Base-by-base conservation (phyloP, 2,113 vertebrate species). In the Egretta garzetta region DNA sequence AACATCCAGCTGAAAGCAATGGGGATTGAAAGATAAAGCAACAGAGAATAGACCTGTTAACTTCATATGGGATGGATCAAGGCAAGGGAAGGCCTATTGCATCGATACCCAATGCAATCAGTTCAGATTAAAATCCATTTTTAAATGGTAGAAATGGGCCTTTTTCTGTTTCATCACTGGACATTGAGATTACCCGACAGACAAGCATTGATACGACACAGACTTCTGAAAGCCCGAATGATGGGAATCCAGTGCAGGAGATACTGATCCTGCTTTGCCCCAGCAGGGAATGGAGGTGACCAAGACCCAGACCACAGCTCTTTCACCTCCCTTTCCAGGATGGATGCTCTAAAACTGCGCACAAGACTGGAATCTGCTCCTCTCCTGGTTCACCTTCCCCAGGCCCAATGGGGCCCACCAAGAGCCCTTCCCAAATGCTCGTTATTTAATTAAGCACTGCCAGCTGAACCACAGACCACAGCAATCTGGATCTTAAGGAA, bases 111-210 rank as follows among this genome's bases (percentile, higher is more conserved):
- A 18, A n/a, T 21, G 27, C 74, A 8, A 7, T 20, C 39, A 22
- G 19, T 4, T 14, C 37, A 9, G 41, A 35, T 37, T 37, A n/a
- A 73, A 3, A 0, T 1, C 16, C 14, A 32, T 22, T 66, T 28
- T 66, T 84, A 58, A 66, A 12, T 0, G 3, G n/a, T 0, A 24
- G 26, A 71, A 82, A 64, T 50, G 1, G 8, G 26, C 2, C 0
- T n/a, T 70, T 79, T 56, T 22, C 64, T 47, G 16, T 37, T 27
- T 80, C 7, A 3, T 49, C 49, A 1, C 53, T 23, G 45, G n/a
- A n/a, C 19, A 55, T 19, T 33, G 37, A 39, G 22, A 41, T 68
- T 41, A 58, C 32, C 19, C 33, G 26, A 32, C 18, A 70, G 26
- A 27, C 14, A 32, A 47, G 4, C 23, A 3, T 1, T 24, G 41